Conservation (phyloP, 2,113 vertebrate genomes). For the Coryphaenoides rupestris region DNA sequence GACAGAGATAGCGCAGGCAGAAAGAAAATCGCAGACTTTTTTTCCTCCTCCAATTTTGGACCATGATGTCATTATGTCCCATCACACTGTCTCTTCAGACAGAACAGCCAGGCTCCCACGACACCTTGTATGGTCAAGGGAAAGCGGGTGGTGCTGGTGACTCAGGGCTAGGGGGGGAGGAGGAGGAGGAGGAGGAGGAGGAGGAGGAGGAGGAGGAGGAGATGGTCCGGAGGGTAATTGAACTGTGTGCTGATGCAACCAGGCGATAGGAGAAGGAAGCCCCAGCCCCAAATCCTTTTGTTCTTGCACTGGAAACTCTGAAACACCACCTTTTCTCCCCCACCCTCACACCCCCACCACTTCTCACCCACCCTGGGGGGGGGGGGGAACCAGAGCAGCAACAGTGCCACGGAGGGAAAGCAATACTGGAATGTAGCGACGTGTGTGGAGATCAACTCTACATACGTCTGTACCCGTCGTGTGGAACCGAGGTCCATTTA, state of each 20-base stretch:
- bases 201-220: constrained; percentile 3
- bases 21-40: background rate
- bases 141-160: background rate
- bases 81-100: constrained; percentile 6
- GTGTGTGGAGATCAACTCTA: too few relatives aligned
- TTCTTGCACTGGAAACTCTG: constrained; percentile 64
- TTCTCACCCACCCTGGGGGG: constrained; percentile 34
- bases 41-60: background rate
- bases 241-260: constrained; percentile 43
- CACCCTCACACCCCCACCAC: too few relatives aligned
- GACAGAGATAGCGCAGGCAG: background rate
- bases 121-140: constrained; percentile 41
- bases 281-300: constrained; percentile 56
- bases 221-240: constrained; percentile 44
- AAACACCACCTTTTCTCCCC: constrained; percentile 6
- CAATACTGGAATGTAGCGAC: too few relatives aligned
- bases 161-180: constrained; percentile 1
- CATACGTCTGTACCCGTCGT: too few relatives aligned
- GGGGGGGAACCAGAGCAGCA: background rate
- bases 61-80: constrained; percentile 36
- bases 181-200: too few relatives aligned
- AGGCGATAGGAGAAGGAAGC: constrained; percentile 63
- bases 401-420: too few relatives aligned
- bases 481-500: too few relatives aligned
- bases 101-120: background rate